Evolutionary conservation across 2,888 invertebrate genomes (phyloP), one percentile per base, ranked within the genome.

Genomic region (Yponomeuta cagnagella): DNA sequence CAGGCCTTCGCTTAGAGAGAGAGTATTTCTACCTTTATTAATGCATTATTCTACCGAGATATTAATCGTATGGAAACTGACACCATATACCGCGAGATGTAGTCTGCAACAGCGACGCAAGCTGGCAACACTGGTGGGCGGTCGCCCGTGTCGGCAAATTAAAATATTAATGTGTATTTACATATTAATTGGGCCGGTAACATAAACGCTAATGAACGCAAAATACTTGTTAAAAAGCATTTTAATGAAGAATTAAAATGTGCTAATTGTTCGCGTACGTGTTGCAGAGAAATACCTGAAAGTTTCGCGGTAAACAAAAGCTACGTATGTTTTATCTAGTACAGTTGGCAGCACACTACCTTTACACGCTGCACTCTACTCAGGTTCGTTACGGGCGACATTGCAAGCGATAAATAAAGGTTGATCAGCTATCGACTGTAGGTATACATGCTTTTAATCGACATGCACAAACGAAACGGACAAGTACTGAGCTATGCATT

Each of bases 121-220:
- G 12, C 52, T 58, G 52, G 52, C 52, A 58, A 58, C 70, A 70
- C 63, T 63, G 33, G 70, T 43, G 70, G 48, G 70, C 70, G 64
- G 33, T 65, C 23, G 70, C 12, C 65, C 43, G 65, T 67, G 67
- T 30, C 65, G 71, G 68, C 66, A 72, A 71, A 72, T 72, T 72
- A 72, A 71, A 72, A 72, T 71, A 85, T 82, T 80, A 80, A 82
- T 82, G 78, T 77, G 73, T 75, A 83, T 85, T 86, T 81, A 77
- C 85, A 87, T 87, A 81, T 86, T 85, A 85, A 86, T 86, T 80
- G 82, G 81, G 77, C 74, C 77, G 82, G 80, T 78, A 82, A 79
- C 82, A 79, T 82, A 84, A 85, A 83, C 79, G 82, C 77, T 86
- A 87, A 86, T 86, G 81, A 80, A 73, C 66, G 80, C 83, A 81